These are phyloP conservation scores for Cheilosia soror DNA, from an alignment of 2,888 invertebrate species.

Conservation along the genomic window DNA sequence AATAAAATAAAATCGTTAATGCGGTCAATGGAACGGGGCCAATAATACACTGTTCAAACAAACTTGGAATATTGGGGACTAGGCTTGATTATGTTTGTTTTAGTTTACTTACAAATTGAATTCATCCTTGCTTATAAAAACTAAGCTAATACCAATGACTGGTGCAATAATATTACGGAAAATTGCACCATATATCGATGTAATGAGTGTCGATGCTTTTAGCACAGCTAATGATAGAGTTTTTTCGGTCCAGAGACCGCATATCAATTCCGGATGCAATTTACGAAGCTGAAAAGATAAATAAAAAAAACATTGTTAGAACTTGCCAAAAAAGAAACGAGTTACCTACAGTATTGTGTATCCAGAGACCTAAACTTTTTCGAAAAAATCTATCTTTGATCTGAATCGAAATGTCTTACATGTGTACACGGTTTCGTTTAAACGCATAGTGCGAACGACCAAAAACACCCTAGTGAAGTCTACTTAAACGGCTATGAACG, in stretches of 20 bases:
- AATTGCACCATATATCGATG: constrained; percentile 83
- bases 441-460: too few relatives aligned
- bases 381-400: too few relatives aligned
- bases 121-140: constrained; percentile 83
- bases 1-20: too few relatives aligned
- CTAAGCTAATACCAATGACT: constrained; percentile 83
- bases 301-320: neutral
- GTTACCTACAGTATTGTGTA: too few relatives aligned
- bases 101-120: constrained; percentile 81
- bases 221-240: constrained; percentile 81
- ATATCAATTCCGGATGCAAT: constrained; percentile 82
- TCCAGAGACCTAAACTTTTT: too few relatives aligned
- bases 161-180: constrained; percentile 83
- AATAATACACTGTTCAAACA: too few relatives aligned
- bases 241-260: constrained; percentile 83
- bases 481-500: too few relatives aligned
- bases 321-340: neutral
- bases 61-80: too few relatives aligned
- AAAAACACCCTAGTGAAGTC: too few relatives aligned
- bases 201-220: constrained; percentile 82
- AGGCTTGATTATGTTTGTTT: neutral
- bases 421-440: too few relatives aligned
- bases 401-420: too few relatives aligned
- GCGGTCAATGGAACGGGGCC: too few relatives aligned
- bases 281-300: constrained; percentile 80